Base-by-base conservation (phyloP, 2,113 vertebrate species). In the Acrocephalus kingi region DNA sequence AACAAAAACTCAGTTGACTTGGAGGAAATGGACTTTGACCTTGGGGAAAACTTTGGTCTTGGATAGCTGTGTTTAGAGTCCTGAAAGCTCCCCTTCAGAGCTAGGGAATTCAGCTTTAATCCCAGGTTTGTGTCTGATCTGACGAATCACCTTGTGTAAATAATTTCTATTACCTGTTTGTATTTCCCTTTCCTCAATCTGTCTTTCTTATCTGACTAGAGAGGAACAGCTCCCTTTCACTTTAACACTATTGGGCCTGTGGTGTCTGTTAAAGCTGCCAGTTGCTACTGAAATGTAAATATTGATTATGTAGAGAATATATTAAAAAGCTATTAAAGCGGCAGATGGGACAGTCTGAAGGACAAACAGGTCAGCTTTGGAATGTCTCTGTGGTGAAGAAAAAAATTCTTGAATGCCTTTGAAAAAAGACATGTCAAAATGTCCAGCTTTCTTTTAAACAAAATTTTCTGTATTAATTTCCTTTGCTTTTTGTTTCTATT, bases 221-320 rank as follows among this genome's bases (percentile, higher is more conserved):
- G 55, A 74, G 55, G 33, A 91, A 24, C 52, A 87, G 11, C 20
- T 87, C 41, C 22, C 28, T 92, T 68, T 90, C 51, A 48, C 13
- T 45, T 24, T 64, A 54, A 35, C 41, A 28, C 33, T 56, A 11
- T 16, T 61, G 24, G 17, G 39, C 35, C 45, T 73, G 35, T 5
- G 0, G 58, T 84, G 27, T 71, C 66, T 87, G 43, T 45, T 89
- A 54, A 54, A 93, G n/a, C 72, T 95, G 48, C 52, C 83, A 72
- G 63, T 33, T 84, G 56, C 69, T 87, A 89, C 81, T 91, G 77
- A 84, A 95, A 91, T 87, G 55, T 89, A 93, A 95, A 91, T 93
- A 96, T 83, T 93, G 94, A 93, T 97, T 96, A 93, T 62, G 52
- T 66, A 76, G 59, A 90, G 41, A 94, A 91, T 85, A 72, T 66